Evolutionary conservation across 2,797 vertebrate species (phyloP), one percentile per base, ranked within the genome.

Genomic region (Novumbra hubbsi): DNA sequence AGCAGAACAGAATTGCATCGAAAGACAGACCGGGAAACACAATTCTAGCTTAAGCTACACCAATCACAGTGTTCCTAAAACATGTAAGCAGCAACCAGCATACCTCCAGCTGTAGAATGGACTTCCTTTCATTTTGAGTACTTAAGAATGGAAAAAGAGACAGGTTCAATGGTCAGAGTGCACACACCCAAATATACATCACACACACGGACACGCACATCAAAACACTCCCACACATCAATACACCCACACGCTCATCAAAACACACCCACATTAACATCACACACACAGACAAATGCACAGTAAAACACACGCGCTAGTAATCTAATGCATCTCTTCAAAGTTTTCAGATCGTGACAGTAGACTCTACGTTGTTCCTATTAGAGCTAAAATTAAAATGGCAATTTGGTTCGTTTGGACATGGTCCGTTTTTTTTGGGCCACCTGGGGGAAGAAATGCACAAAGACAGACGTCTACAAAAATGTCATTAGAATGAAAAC

Each of bases 81-180:
- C 74, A 79, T 82, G 86, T 84, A 90, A 81, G 86, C 84, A 83
- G 87, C 80, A 90, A 87, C 85, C 90, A 90, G 87, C 90, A 86
- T 92, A 92, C 91, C 92, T 93, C 88, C 88, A 90, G 84, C 86
- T 89, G 89, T 80, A 88, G 90, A 89, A 88, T 83, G 88, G 88
- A 83, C 86, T 88, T 92, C 90, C 88, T 90, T 91, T 93, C 92
- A 93, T 90, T 93, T 92, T 90, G 92, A 92, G 85, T 88, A 92
- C 92, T 93, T 89, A 68, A 89, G 86, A 91, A 90, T 72, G 86
- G 85, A 90, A 85, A 88, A 87, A 91, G 78, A 91, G 76, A 92
- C 80, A 90, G 75, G 79, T 89, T 88, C 84, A 87, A 86, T 88
- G 72, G 66, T 78, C 80, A 55, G n/a, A 81, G n/a, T 84, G 62